Evolutionary conservation across 2,113 vertebrate genomes (phyloP), one percentile per base, ranked within the genome.

Genomic region (Lethenteron camtschaticum): DNA sequence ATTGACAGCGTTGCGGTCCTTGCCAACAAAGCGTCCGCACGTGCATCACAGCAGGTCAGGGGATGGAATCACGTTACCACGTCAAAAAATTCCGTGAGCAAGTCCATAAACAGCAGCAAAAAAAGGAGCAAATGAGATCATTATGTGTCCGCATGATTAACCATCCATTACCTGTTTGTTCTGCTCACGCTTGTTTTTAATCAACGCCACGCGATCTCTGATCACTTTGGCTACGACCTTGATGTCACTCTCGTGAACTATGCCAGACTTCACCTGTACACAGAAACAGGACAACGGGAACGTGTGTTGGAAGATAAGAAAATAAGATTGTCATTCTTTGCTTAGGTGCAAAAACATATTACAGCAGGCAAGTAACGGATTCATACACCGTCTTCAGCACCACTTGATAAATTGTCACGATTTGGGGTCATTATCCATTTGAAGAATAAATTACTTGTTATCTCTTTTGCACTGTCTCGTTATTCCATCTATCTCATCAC

Each of bases 161-260:
- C 41, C 41, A 59, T 58, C 74, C 13, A 77, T 76, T 69, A 77
- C 73, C 74, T 83, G 83, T 76, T 82, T 80, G 56, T 83, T 81
- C 71, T 83, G 80, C 75, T 89, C 87, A 13, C 87, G 81, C 9
- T 81, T 85, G 75, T 89, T 88, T 78, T 87, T 90, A 75, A 91
- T 86, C 57, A 86, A 77, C 41, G 79, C 81, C n/a, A 90, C 83
- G 9, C 87, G 76, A 75, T 94, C 87, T 71, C 87, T 79, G 73
- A 92, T 92, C 71, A 87, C 90, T 76, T 94, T 94, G 71, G 86
- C 83, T 18, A 94, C 87, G 70, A 88, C 83, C 75, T 94, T 94
- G 59, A 86, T 85, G 76, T 94, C 89, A 58, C 86, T 91, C 78
- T 94, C 89, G 71, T 91, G 87, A 73, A 94, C 90, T 76, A 94